phyloP scores from a whole-genome alignment of 2,113 vertebrate genomes.

The Verasper variegatus region DNA sequence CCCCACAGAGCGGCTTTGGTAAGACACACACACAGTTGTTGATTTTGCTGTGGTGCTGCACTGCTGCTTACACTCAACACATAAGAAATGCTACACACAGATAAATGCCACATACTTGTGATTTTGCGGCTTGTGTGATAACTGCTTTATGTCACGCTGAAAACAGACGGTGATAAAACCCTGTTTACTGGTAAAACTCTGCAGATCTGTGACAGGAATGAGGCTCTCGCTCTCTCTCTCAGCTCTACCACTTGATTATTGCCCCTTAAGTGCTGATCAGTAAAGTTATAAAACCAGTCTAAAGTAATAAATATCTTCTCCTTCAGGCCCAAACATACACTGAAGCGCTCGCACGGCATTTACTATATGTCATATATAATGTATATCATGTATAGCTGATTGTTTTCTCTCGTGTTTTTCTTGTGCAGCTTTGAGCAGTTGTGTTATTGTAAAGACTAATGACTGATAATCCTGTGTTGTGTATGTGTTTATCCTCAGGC shows the following conservation, averaged over 20 bases:
- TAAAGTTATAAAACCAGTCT: not conserved
- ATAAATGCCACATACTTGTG: too few species aligned
- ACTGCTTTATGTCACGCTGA: not conserved
- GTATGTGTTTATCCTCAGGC: conserved; percentile 76
- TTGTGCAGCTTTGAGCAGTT: not conserved
- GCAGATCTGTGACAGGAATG: not conserved
- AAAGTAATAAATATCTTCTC: not conserved
- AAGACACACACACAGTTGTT: conserved; percentile 54
- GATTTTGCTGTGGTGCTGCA: not conserved
- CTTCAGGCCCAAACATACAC: not conserved
- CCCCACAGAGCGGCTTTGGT: conserved; percentile 89
- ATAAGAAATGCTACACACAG: not conserved
- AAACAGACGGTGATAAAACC: not conserved
- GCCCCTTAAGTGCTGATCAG: not conserved
- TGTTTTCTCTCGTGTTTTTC: not conserved
- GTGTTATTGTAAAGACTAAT: not conserved
- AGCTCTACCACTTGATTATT: not conserved
- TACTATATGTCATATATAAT: not conserved
- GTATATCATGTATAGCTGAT: not conserved
- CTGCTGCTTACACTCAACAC: not conserved
- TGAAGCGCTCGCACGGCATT: not conserved
- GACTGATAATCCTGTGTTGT: not conserved
- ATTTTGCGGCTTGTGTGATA: not conserved
- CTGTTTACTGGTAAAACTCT: not conserved
- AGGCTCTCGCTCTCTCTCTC: not conserved